Evolutionary conservation across 2,113 vertebrate genomes (phyloP), one percentile per base, ranked within the genome.

Genomic region (Xerus inauris): DNA sequence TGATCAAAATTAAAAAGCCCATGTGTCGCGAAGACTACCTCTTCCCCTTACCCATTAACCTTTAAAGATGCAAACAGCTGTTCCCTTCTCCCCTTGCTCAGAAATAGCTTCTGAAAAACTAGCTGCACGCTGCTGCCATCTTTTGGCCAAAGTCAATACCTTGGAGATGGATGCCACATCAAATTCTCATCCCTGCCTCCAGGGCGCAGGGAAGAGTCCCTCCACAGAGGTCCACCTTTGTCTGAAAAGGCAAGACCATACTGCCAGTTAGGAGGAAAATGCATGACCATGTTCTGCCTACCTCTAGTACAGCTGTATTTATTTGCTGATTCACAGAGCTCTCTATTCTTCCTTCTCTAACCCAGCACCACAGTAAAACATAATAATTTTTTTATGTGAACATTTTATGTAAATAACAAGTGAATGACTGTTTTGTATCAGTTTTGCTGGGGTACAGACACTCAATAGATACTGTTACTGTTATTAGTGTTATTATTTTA

Each of bases 71-170:
- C 10, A 20, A 72, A 20, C 8, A 42, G 30, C n/a, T 65, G 24
- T 22, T 86, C 30, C 42, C n/a, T 64, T 83, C 47, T 51, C 64
- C 24, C 32, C 14, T 47, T 11, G 1, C 1, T n/a, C 38, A 49
- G 28, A 65, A 42, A 47, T 5, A 47, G 12, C 51, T 35, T 24
- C 38, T 17, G 28, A 67, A 87, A 94, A 89, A 94, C 92, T 49
- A 90, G 86, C 96, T 97, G 95, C 2, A 96, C 86, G 30, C 65
- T 98, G 98, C 98, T 98, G 98, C 98, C 98, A 98, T 96, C 98
- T 98, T 97, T 89, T 87, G 98, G 86, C 92, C 51, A 87, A 85
- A 94, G 22, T 94, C 54, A 62, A 32, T 24, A 84, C 11, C 76
- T 76, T 82, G 92, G 40, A 20, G 8, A 45, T 17, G 47, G 82